A percentile compares a stretch with the other conserved stretches of the same genome.
phyloP scores from a whole-genome alignment of 2,113 vertebrate species.

The Crotalus tigris region DNA sequence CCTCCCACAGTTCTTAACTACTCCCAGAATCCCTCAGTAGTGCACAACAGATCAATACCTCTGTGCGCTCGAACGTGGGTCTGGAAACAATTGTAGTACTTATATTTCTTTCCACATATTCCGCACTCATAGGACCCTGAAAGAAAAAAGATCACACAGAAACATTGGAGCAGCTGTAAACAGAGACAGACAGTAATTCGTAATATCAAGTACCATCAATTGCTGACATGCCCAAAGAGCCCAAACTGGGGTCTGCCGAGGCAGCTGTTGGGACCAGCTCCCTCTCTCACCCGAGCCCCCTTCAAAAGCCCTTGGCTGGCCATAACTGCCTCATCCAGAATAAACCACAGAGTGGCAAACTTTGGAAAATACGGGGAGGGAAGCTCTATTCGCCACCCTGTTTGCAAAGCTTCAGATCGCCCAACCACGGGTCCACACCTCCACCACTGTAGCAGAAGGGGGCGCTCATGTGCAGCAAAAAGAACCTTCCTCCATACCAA shows the following conservation, averaged over 20 bases:
- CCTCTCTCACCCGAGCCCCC: not conserved
- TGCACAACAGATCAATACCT: slow-evolving; percentile 73
- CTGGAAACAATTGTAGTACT: slow-evolving; percentile 99
- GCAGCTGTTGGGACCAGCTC: not conserved
- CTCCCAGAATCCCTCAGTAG: not conserved
- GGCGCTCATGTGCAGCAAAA: not conserved
- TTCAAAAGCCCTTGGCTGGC: not conserved
- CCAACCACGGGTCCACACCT: accelerated
- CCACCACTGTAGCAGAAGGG: not conserved
- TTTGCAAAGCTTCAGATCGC: not conserved
- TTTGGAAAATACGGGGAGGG: no score
- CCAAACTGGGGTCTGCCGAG: not conserved
- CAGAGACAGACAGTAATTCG: not conserved
- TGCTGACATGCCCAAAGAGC: not conserved
- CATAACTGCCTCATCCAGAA: not conserved
- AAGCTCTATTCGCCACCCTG: no score
- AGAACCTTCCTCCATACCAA: no score
- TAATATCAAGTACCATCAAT: not conserved
- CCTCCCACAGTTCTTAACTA: not conserved
- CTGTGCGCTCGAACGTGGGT: slow-evolving; percentile 95
- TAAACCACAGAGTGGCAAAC: not conserved
- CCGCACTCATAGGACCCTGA: slow-evolving; percentile 95
- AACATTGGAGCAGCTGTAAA: not conserved
- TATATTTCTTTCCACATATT: slow-evolving; percentile 98
- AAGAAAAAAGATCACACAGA: slow-evolving; percentile 38